phyloP scores from a whole-genome alignment of 2,888 invertebrate genomes.

The Brachylomia viminalis region DNA sequence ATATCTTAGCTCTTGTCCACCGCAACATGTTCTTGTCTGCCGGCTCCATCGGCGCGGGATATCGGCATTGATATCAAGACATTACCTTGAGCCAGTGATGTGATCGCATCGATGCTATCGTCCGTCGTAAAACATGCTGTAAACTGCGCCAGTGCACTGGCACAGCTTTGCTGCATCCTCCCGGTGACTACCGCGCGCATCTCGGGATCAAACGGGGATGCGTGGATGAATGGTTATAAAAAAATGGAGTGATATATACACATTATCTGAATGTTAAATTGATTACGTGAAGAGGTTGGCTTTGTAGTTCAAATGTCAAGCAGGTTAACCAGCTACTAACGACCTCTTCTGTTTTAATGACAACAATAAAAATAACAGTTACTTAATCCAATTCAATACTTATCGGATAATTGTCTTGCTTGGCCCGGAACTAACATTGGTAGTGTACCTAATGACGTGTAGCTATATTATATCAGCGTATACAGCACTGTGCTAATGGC shows the following conservation, averaged over 20 bases:
- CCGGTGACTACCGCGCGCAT: constrained; percentile 27
- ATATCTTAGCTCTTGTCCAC: neutral
- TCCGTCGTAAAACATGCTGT: constrained; percentile 63
- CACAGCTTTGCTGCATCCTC: constrained; percentile 38
- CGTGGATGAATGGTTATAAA: neutral
- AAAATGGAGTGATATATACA: constrained; percentile 8
- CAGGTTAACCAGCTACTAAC: neutral
- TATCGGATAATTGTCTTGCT: neutral
- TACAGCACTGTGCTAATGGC: neutral
- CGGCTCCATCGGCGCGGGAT: constrained; percentile 5
- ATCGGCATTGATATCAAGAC: constrained; percentile 58
- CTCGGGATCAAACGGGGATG: constrained; percentile 6
- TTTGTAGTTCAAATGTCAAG: neutral
- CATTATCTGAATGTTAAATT: neutral
- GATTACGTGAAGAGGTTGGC: neutral
- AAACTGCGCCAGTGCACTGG: constrained; percentile 38
- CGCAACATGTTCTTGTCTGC: constrained; percentile 17
- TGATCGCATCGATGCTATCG: constrained; percentile 62
- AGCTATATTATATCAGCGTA: neutral
- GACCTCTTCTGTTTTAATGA: neutral
- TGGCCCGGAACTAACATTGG: neutral
- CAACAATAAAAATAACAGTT: too few species aligned
- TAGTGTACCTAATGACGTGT: neutral
- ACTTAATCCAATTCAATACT: too few species aligned
- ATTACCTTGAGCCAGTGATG: constrained; percentile 60